Percentiles rank a stretch among this genome's conserved stretches.
Evolutionary conservation across 2,113 vertebrate species (phyloP).

Genomic region (Ctenomys sociabilis): DNA sequence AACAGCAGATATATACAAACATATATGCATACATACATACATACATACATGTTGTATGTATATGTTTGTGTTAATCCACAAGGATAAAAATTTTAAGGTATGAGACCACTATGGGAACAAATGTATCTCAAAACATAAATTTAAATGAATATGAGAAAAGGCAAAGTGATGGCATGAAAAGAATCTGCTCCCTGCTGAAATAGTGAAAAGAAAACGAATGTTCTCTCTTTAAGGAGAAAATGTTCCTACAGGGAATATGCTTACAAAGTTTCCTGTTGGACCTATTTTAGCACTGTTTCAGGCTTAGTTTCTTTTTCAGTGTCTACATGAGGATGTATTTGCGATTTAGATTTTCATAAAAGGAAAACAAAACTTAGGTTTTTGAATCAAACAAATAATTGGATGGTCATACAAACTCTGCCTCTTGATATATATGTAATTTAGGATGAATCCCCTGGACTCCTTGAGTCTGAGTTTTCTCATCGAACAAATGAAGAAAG

Average conservation of each 20-base stretch:
- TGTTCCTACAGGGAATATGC: background rate
- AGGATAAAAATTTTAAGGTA: conserved; percentile 3
- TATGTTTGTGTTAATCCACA: background rate
- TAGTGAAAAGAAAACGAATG: conserved; percentile 6
- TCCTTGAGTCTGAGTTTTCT: background rate
- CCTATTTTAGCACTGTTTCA: background rate
- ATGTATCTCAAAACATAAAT: background rate
- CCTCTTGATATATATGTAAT: background rate
- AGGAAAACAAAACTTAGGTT: background rate
- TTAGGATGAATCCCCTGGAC: background rate
- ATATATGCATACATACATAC: background rate
- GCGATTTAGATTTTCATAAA: background rate
- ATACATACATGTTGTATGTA: background rate
- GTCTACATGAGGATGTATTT: background rate
- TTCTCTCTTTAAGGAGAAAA: conserved; percentile 18
- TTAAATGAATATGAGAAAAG: conserved; percentile 9
- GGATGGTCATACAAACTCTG: background rate
- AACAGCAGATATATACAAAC: background rate
- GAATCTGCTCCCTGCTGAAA: background rate
- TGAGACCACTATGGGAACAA: background rate
- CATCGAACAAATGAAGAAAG: background rate
- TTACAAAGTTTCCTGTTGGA: background rate
- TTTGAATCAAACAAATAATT: background rate
- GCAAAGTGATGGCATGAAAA: background rate
- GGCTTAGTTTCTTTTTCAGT: conserved; percentile 23